Evolutionary conservation across 2,113 vertebrate genomes (phyloP), one percentile per base, ranked within the genome.

Genomic region (Numenius arquata): DNA sequence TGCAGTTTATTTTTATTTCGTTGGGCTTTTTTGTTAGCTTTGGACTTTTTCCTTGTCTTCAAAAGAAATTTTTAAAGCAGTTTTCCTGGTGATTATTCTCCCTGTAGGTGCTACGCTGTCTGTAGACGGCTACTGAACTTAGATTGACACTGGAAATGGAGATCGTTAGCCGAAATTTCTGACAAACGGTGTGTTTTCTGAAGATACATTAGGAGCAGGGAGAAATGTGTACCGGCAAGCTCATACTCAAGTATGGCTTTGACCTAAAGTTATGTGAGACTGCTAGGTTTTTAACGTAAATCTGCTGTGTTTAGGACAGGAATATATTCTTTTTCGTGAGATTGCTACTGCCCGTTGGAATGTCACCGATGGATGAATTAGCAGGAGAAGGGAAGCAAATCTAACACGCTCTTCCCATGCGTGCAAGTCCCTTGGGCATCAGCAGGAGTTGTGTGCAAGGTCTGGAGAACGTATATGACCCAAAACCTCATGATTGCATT

Each of bases 121-220:
- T 47, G 71, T 47, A 81, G 71, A 32, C 0, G 5, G 38, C 62
- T 67, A 18, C 58, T 80, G 90, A 91, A 65, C 43, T 93, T 53
- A 76, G 75, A n/a, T 15, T 96, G 86, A 22, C 53, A 43, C 47
- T 71, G 70, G 82, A 77, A 96, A 90, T 74, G n/a, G 88, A 86
- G 81, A 62, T 66, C 2, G 11, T 93, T 84, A 92, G 80, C 43
- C 77, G 79, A 89, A 93, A 93, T 93, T 78, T 91, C 81, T 96
- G 92, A 94, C 75, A 88, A 66, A 59, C 1, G 1, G 40, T 59
- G 40, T 74, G 56, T 82, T 90, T 88, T 80, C 83, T 85, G 71
- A 55, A 87, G 70, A 45, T 63, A 22, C 59, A 41, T 83, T 85
- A 85, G 70, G 70, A 85, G 17, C 38, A 87, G 66, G 59, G 65